Conservation (phyloP, 2,797 vertebrate species). For the Pangasius larnaudii region DNA sequence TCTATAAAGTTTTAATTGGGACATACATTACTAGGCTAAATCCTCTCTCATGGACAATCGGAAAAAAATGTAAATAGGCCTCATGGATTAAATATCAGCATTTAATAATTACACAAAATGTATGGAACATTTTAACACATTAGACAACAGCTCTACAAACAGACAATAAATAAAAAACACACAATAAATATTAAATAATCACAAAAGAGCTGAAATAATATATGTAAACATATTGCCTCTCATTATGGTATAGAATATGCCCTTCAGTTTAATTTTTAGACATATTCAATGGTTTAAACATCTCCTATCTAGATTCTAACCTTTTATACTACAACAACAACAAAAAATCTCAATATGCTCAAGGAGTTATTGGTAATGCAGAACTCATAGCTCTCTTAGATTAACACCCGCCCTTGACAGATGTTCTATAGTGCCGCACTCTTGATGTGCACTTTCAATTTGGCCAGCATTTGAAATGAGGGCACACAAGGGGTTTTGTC, state of each 20-base stretch:
- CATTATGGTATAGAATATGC: constrained; percentile 11
- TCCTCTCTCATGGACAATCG: not conserved
- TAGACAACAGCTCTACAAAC: constrained; percentile 54
- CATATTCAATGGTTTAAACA: constrained; percentile 16
- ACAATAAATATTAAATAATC: constrained; percentile 85
- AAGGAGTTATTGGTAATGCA: constrained; percentile 29
- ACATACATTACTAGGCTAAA: not conserved
- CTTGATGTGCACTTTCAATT: not conserved
- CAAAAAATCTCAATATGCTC: constrained; percentile 30
- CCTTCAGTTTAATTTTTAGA: constrained; percentile 11
- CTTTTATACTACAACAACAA: not conserved
- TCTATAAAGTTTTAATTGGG: not conserved
- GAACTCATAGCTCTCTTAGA: constrained; percentile 2
- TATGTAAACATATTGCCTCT: constrained; percentile 48
- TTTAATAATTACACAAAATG: constrained; percentile 35
- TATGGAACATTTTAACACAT: constrained; percentile 27
- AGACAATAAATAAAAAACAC: constrained; percentile 76
- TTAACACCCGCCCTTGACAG: constrained; percentile 7
- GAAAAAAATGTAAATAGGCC: not conserved
- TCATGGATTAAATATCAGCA: constrained; percentile 16
- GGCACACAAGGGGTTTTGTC: not conserved
- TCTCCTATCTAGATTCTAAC: constrained; percentile 33
- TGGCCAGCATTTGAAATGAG: constrained; percentile 26
- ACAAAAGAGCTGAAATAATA: constrained; percentile 59
- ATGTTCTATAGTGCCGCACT: constrained; percentile 11